Conservation (phyloP, 2,113 vertebrate genomes). For the Plecotus auritus region DNA sequence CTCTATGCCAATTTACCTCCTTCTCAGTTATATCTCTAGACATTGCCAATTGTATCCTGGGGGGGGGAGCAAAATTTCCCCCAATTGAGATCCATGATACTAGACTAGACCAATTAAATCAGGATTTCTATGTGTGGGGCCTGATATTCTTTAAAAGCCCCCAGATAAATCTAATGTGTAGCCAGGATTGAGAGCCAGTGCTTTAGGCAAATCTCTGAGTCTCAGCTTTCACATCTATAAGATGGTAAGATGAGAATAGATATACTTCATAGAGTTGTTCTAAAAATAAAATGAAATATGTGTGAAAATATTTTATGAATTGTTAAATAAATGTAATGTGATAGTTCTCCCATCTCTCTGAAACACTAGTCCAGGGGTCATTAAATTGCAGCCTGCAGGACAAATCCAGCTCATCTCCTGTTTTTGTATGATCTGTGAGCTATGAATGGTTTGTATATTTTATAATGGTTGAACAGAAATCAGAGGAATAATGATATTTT, state of each 20-base stretch:
- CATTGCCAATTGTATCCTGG: neutral
- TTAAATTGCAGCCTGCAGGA: neutral
- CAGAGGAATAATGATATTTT: neutral
- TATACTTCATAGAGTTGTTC: neutral
- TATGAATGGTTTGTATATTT: neutral
- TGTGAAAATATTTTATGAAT: neutral
- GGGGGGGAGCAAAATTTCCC: neutral
- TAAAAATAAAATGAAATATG: neutral
- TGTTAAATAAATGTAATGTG: neutral
- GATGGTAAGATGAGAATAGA: neutral
- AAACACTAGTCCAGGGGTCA: neutral
- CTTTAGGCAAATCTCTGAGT: neutral
- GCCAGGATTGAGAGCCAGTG: neutral
- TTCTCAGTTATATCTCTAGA: neutral
- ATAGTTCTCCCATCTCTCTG: neutral
- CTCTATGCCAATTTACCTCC: neutral
- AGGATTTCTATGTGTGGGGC: neutral
- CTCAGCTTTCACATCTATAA: neutral
- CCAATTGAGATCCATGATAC: neutral
- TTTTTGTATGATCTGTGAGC: neutral
- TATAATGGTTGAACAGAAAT: neutral
- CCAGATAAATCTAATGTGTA: neutral
- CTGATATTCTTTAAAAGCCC: neutral
- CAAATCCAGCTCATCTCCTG: neutral
- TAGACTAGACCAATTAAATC: neutral